Percentiles rank a stretch among this genome's conserved stretches.
Evolutionary conservation across 2,797 vertebrate genomes (phyloP).

Genomic region (Erithacus rubecula): DNA sequence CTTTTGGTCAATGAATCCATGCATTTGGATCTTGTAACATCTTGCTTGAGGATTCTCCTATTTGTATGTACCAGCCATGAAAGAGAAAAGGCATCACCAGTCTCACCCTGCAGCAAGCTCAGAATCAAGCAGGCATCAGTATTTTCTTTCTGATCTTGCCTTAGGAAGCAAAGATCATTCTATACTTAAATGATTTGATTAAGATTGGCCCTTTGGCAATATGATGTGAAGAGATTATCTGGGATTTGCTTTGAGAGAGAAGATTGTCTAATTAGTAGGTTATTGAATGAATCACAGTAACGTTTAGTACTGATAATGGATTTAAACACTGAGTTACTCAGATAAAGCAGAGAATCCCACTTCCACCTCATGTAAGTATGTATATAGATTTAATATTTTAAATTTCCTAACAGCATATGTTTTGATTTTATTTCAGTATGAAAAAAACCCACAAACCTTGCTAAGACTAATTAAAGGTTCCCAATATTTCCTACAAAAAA

Average conservation of each 20-base stretch:
- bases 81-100: not conserved
- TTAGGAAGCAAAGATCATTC: not conserved
- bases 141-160: not conserved
- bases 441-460: not conserved
- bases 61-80: not conserved
- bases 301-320: conserved; percentile 27
- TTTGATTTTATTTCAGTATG: not conserved
- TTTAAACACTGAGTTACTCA: conserved; percentile 20
- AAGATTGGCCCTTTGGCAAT: conserved; percentile 8
- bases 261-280: conserved; percentile 31
- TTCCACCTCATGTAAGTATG: not conserved
- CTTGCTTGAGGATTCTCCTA: not conserved
- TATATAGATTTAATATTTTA: not conserved
- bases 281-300: conserved; percentile 36
- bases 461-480: not conserved
- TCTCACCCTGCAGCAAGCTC: not conserved
- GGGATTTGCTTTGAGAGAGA: conserved; percentile 48
- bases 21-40: not conserved
- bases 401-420: not conserved
- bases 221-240: conserved; percentile 37
- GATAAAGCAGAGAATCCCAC: not conserved
- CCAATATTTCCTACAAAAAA: not conserved
- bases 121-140: not conserved
- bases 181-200: conserved; percentile 27
- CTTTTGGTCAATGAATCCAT: not conserved